These are phyloP conservation scores for Drosophila obscura DNA, from an alignment of 1,140 invertebrate genomes.

Conservation along the genomic window DNA sequence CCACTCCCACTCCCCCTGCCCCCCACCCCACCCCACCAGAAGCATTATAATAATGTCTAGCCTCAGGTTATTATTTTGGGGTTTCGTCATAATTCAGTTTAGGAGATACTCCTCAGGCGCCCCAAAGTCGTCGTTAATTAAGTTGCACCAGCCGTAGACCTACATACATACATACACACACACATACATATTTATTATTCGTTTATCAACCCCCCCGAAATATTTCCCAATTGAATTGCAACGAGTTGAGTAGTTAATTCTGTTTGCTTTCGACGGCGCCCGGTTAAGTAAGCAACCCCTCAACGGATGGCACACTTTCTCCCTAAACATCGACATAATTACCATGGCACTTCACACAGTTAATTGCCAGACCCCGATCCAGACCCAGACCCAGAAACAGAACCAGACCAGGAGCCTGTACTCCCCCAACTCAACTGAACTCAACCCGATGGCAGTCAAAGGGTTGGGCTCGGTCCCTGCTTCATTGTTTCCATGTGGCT, in stretches of 20 bases:
- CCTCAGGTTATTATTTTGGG: slow-evolving; percentile 37
- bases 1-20: too few relatives aligned
- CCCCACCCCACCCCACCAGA: background rate
- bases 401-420: slow-evolving; percentile 4
- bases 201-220: slow-evolving; percentile 26
- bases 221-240: slow-evolving; percentile 18
- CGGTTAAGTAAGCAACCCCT: slow-evolving; percentile 27
- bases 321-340: slow-evolving; percentile 58
- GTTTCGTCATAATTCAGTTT: slow-evolving; percentile 30
- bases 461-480: slow-evolving; percentile 49
- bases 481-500: slow-evolving; percentile 70
- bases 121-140: slow-evolving; percentile 44
- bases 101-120: slow-evolving; percentile 30
- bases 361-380: slow-evolving; percentile 44
- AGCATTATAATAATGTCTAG: slow-evolving; percentile 16
- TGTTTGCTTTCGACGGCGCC: slow-evolving; percentile 72
- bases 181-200: background rate
- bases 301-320: slow-evolving; percentile 50
- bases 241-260: slow-evolving; percentile 67
- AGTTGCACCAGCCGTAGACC: slow-evolving; percentile 19
- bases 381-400: background rate
- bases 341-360: slow-evolving; percentile 60
- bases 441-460: slow-evolving; percentile 12
- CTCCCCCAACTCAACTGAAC: slow-evolving; percentile 9
- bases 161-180: slow-evolving; percentile 24